phyloP scores from a whole-genome alignment of 1,140 invertebrate species.

The Cyclargus thomasi region DNA sequence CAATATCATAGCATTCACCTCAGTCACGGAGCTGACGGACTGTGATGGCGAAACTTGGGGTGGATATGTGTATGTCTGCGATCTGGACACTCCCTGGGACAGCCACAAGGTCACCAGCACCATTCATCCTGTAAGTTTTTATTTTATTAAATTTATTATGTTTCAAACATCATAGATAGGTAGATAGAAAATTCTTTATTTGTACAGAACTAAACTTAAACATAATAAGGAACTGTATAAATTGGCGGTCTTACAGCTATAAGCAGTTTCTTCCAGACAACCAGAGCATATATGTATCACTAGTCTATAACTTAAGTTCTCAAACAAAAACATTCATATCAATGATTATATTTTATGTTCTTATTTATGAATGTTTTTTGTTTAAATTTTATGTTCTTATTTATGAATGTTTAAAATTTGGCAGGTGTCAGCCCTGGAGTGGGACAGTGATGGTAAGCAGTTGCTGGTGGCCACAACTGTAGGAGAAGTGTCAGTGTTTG shows the following conservation, averaged over 20 bases:
- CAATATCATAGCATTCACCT: conserved; percentile 89
- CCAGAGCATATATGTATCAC: too few relatives aligned
- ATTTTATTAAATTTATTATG: not conserved
- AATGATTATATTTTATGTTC: too few relatives aligned
- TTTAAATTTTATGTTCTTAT: too few relatives aligned
- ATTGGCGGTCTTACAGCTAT: too few relatives aligned
- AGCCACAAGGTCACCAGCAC: conserved; percentile 80
- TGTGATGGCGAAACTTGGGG: conserved; percentile 80
- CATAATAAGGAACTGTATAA: too few relatives aligned
- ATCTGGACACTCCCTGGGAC: conserved; percentile 90
- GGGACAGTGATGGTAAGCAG: conserved; percentile 88
- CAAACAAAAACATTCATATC: too few relatives aligned
- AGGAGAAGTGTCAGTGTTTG: conserved; percentile 86
- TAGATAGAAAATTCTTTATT: too few relatives aligned
- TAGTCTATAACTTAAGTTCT: too few relatives aligned
- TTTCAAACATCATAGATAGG: too few relatives aligned
- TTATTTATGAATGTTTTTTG: too few relatives aligned
- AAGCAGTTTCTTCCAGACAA: too few relatives aligned
- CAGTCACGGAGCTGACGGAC: conserved; percentile 82
- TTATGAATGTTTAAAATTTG: conserved; percentile 20
- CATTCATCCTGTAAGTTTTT: conserved; percentile 51
- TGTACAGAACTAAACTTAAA: too few relatives aligned
- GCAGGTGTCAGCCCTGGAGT: conserved; percentile 86
- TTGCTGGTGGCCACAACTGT: conserved; percentile 84
- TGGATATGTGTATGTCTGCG: conserved; percentile 89